Evolutionary conservation across 2,888 invertebrate genomes (phyloP), one percentile per base, ranked within the genome.

Genomic region (Entomobrya proxima): DNA sequence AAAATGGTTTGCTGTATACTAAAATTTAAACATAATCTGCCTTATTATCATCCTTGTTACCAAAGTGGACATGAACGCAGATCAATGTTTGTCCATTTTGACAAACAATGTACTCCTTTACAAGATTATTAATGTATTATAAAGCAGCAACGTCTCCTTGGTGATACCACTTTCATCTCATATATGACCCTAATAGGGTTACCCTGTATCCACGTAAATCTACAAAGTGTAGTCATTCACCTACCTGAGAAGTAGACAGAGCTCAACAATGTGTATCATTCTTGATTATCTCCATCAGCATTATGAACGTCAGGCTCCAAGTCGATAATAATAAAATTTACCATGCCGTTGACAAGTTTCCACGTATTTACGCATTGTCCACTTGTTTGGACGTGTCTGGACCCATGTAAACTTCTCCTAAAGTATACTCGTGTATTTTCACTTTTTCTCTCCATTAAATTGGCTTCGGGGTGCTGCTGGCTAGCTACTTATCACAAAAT

Each of bases 241-340:
- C 58, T 1, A 2, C 18, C 64, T 32, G 2, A 30, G 3, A 7
- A 52, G 52, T 21, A 15, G 15, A 11, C 30, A 58, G 3, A 67
- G 40, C 27, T 67, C 24, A 40, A 40, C 24, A 67, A 67, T 67
- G 67, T 44, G 50, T 44, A 67, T 67, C 67, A 40, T 15, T 37
- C 13, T 21, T 67, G 67, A 77, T 64, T 61, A 77, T 77, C 44
- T 61, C 35, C 47, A 64, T 55, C 24, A 74, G 30, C 18, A 37
- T 27, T 55, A 55, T 76, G 55, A 35, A 52, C 55, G 75, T 76
- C 61, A 77, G 61, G 61, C 44, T 61, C 58, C 50, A 35, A 82
- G 77, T 83, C 84, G 78, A 84, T 84, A 84, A 84, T 78, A 84
- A 84, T 84, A 84, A 84, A 84, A 84, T 78, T 78, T 78, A 77